Evolutionary conservation across 2,113 vertebrate genomes (phyloP).

Genomic region (Terrapene triunguis): DNA sequence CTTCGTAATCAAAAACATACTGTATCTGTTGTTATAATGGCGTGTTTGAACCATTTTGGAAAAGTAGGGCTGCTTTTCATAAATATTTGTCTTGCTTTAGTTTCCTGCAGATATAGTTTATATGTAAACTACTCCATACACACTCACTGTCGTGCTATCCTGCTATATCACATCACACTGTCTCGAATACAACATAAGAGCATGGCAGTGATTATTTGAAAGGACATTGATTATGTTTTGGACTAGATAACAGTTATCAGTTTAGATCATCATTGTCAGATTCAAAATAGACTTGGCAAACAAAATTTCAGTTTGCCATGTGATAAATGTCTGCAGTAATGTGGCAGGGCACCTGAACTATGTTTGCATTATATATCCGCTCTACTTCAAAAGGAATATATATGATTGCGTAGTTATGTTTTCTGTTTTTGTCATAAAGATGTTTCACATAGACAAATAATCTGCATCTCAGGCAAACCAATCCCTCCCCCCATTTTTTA

Average conservation of each 20-base stretch:
- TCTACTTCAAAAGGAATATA: conserved; percentile 47
- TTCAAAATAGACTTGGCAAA: conserved; percentile 74
- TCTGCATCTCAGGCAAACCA: not conserved
- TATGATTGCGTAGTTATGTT: not conserved
- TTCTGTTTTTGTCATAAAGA: conserved; percentile 1
- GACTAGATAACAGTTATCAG: conserved; percentile 73
- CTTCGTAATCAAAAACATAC: conserved; percentile 1
- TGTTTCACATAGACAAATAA: conserved; percentile 37
- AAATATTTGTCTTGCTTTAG: conserved; percentile 59
- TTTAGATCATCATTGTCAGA: conserved; percentile 71
- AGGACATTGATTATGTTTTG: conserved; percentile 71
- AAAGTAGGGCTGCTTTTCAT: conserved; percentile 43
- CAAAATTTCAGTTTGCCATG: conserved; percentile 63
- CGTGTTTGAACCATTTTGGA: conserved; percentile 1
- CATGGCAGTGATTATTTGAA: conserved; percentile 65
- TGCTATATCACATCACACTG: conserved; percentile 24
- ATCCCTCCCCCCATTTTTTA: not conserved
- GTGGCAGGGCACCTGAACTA: not conserved
- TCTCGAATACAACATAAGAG: conserved; percentile 47
- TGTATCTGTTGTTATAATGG: conserved; percentile 9
- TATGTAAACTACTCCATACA: conserved; percentile 27
- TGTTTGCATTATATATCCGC: conserved; percentile 27
- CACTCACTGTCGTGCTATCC: conserved; percentile 16
- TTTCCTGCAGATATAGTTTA: conserved; percentile 59
- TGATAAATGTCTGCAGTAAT: conserved; percentile 60